phyloP scores from a whole-genome alignment of 2,113 vertebrate species.

The Podocnemis expansa region DNA sequence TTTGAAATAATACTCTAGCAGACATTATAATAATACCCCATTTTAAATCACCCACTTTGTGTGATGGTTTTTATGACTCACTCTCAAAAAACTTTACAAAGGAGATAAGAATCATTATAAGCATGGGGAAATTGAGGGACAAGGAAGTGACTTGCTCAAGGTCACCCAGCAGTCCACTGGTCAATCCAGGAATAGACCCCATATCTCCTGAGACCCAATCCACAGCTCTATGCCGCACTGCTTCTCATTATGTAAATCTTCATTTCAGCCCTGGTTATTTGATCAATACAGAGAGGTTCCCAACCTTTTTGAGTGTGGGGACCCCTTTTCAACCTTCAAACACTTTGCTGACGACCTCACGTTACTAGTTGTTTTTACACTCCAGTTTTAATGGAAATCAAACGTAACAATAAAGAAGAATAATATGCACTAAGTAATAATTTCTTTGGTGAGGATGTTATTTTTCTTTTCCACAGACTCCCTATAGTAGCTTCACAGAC shows the following conservation, averaged over 20 bases:
- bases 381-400: too few relatives aligned
- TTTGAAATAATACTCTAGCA: neutral
- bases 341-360: too few relatives aligned
- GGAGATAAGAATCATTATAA: neutral
- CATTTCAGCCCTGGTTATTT: neutral
- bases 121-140: neutral
- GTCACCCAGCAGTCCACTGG: neutral
- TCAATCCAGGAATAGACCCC: neutral
- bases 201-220: neutral
- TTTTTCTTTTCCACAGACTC: too few relatives aligned
- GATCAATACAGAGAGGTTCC: neutral
- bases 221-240: neutral
- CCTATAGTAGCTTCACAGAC: too few relatives aligned
- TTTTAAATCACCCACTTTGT: neutral
- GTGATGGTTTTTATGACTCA: neutral
- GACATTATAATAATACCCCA: neutral
- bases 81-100: neutral
- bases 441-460: too few relatives aligned
- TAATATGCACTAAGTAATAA: too few relatives aligned
- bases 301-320: too few relatives aligned
- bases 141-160: neutral
- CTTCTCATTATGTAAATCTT: neutral
- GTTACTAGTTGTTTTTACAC: too few relatives aligned
- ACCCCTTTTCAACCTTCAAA: too few relatives aligned
- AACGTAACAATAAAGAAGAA: too few relatives aligned